These are phyloP conservation scores for Drosophila helvetica DNA, from an alignment of 2,888 invertebrate genomes.

Conservation along the genomic window DNA sequence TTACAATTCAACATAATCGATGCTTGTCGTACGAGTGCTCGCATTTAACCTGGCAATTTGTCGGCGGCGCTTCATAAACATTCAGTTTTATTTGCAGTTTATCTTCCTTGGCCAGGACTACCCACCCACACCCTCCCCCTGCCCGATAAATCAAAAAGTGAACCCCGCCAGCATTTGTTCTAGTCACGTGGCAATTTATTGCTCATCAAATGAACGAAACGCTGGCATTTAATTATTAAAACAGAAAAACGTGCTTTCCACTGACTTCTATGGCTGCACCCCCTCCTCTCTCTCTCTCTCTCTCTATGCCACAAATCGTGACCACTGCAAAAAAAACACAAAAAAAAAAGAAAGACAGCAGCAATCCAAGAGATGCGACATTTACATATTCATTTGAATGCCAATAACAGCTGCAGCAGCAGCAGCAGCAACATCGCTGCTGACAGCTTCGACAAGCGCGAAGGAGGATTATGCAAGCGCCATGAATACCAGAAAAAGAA, in stretches of 20 bases:
- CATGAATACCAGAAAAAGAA: constrained; percentile 38
- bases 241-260: constrained; percentile 39
- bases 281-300: background rate
- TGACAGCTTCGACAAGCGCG: constrained; percentile 70
- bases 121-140: no score
- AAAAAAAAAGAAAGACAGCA: no score
- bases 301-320: constrained; percentile 24
- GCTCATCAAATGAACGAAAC: constrained; percentile 7
- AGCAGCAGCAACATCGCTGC: constrained; percentile 44
- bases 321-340: constrained; percentile 31
- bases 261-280: constrained; percentile 38
- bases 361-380: constrained; percentile 49
- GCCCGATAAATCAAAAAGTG: background rate
- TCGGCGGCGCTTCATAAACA: constrained; percentile 69
- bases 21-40: constrained; percentile 75
- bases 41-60: constrained; percentile 77
- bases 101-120: constrained; percentile 32
- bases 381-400: constrained; percentile 75
- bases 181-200: constrained; percentile 20
- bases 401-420: constrained; percentile 69
- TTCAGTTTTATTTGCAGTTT: constrained; percentile 72
- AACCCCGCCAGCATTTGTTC: constrained; percentile 2
- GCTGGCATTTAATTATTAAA: constrained; percentile 14
- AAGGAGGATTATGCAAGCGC: constrained; percentile 74
- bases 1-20: constrained; percentile 76